A percentile compares a stretch with the other conserved stretches of the same genome.
These are phyloP conservation scores for Syrphus vitripennis DNA, from an alignment of 2,888 invertebrate species.

Conservation along the genomic window DNA sequence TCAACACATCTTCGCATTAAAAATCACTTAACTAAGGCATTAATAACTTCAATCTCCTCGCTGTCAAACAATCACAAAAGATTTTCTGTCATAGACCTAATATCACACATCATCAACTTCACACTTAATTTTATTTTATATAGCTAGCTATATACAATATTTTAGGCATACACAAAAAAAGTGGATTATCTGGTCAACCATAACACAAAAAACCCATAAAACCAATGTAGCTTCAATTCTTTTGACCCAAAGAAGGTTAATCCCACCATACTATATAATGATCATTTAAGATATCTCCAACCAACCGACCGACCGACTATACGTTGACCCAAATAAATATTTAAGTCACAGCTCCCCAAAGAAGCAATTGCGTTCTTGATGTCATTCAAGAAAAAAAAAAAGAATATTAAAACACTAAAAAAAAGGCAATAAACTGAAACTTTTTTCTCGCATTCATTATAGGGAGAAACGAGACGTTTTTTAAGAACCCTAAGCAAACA, in stretches of 20 bases:
- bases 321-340: constrained; percentile 65
- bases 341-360: neutral
- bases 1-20: neutral
- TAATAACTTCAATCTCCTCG: neutral
- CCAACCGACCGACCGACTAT: too few species aligned
- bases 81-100: neutral
- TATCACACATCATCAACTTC: constrained; percentile 7
- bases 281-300: constrained; percentile 29
- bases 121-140: neutral
- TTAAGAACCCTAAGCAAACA: constrained; percentile 32
- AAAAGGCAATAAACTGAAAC: constrained; percentile 57
- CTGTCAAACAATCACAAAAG: neutral
- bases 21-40: neutral
- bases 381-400: neutral
- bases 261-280: neutral
- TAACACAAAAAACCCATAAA: constrained; percentile 6
- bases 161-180: neutral
- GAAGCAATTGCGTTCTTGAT: constrained; percentile 26
- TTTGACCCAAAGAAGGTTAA: constrained; percentile 31
- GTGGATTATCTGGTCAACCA: neutral
- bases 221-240: neutral
- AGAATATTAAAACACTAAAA: neutral
- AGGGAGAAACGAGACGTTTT: constrained; percentile 46
- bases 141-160: neutral
- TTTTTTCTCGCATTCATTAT: constrained; percentile 34